These are phyloP conservation scores for Pangasius mekongensis DNA, from an alignment of 2,797 vertebrate species.

Conservation along the genomic window DNA sequence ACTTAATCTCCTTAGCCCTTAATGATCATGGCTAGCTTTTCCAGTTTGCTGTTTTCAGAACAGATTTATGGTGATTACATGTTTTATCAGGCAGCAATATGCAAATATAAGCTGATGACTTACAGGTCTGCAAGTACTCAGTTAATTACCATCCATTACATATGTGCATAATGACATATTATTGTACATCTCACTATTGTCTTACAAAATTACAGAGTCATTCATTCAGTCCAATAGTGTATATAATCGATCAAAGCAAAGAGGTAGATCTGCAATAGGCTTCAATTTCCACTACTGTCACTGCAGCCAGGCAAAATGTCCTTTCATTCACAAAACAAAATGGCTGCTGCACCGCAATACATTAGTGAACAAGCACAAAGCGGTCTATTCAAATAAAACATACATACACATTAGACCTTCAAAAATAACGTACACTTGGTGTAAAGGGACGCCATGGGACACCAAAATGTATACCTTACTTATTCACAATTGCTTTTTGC, in stretches of 20 bases:
- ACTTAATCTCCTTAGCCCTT: slow-evolving; percentile 18
- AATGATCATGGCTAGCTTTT: background rate
- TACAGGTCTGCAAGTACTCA: background rate
- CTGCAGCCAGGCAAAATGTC: slow-evolving; percentile 37
- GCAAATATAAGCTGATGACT: background rate
- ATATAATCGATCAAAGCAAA: slow-evolving; percentile 1
- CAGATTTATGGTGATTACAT: background rate
- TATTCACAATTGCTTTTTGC: background rate
- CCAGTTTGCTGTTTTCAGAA: slow-evolving; percentile 20
- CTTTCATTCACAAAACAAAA: slow-evolving; percentile 48
- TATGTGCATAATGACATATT: no score
- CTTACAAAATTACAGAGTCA: background rate
- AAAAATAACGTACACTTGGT: background rate
- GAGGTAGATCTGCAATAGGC: background rate
- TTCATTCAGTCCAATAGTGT: background rate
- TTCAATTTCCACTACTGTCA: background rate
- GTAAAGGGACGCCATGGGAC: background rate
- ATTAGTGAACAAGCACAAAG: background rate
- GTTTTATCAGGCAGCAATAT: background rate
- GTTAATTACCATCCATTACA: background rate
- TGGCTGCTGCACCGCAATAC: slow-evolving; percentile 19
- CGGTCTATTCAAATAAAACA: background rate
- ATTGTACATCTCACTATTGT: background rate
- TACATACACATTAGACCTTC: background rate
- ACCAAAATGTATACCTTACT: background rate